Evolutionary conservation across 2,888 invertebrate genomes (phyloP), one percentile per base, ranked within the genome.

Genomic region (Aproaerema taeniolella): DNA sequence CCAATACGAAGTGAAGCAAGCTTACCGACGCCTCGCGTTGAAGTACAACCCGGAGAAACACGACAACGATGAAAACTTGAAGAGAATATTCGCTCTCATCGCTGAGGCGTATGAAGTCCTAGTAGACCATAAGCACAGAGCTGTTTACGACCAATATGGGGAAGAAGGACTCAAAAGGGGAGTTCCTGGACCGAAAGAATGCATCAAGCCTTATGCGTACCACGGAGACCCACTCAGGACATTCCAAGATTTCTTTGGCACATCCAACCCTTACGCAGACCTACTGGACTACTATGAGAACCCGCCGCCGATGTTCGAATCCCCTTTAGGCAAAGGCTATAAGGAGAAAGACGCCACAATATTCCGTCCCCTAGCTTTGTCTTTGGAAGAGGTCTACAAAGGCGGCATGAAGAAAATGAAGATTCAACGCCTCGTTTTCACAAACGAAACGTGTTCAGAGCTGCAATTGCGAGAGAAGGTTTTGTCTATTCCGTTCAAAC

Each of bases 101-200:
- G 91, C 90, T 17, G 95, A 95, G 82, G 94, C 95, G 0, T 95
- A 91, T 66, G 95, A 95, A 57, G 91, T 95, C 6, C 80, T 95
- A 15, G 89, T 90, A 1, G 86, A 93, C 68, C 89, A 92, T 29
- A 76, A 90, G 45, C 79, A 78, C 44, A 87, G 93, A 41, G 92
- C 95, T 9, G 90, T 96, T 10, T 97, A 93, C 78, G 96, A 97
- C 74, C 94, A 95, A 59, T 96, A 93, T 73, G 97, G 97, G 0
- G 96, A 96, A 72, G 93, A 93, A 58, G 96, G 95, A 0, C 81
- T 97, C 31, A 95, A 95, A 67, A 89, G 88, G 56, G 95, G 96
- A 0, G 90, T 95, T 0, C 91, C 93, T 2, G 89, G 92, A 2
- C 92, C 91, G 0, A 57, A 54, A 0, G 88, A 88, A 4, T 93